Base-by-base conservation (phyloP, 2,888 invertebrate genomes). In the Lampropteryx suffumata region DNA sequence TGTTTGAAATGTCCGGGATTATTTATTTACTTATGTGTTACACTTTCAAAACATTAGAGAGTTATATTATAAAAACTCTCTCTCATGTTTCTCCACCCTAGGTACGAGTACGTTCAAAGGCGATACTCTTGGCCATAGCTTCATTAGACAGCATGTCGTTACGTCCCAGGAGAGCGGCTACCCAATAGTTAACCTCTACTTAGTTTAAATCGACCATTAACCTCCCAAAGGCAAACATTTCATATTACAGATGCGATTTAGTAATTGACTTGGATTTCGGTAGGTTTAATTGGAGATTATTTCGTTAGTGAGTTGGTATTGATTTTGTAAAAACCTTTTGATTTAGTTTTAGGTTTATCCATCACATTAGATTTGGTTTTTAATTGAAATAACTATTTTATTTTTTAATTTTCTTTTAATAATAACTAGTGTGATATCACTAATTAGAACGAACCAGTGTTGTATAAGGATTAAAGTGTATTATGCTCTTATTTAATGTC, bases 131-230 rank as follows among this genome's bases (percentile, higher is more conserved):
- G 27, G 34, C 44, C 45, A 37, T 41, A 51, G 50, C 48, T 55
- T 55, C 60, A 65, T 62, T 65, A 66, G 54, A 56, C 47, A 52
- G 55, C 58, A 64, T 61, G 69, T 62, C 64, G 57, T 61, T 59
- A 56, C 50, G 29, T 61, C 65, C 63, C 68, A 72, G 60, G 64
- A 37, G 60, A 42, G 60, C 51, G 59, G 54, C 66, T 65, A 65
- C 60, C 71, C 65, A 63, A 61, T 67, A 65, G 68, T 78, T 79
- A 79, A 76, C 79, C 79, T 78, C 67, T 62, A 70, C 67, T 71
- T 68, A 71, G 71, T 77, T 80, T 80, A 74, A 82, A 81, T 75
- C 73, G 79, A 65, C 77, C 74, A 76, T 80, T 73, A 73, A 70
- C 66, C 69, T 70, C 73, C 67, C 65, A 48, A 47, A 69, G 72